phyloP scores from a whole-genome alignment of 1,140 invertebrate genomes.

The Trichonephila clavipes region DNA sequence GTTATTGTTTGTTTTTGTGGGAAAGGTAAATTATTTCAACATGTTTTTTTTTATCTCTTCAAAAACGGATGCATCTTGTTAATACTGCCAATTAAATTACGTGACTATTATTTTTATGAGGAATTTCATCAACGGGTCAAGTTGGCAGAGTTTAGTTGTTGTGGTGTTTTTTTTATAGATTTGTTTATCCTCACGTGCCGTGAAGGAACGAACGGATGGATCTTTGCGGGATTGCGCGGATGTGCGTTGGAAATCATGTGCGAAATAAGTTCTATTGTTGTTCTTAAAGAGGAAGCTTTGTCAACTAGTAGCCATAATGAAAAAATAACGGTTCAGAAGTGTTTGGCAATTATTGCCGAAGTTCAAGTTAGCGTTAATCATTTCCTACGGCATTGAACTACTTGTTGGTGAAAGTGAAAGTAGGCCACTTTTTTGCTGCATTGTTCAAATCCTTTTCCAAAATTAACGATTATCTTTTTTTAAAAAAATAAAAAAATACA shows the following conservation, averaged over 20 bases:
- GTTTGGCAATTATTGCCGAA: neutral
- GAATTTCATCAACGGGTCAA: slow-evolving; percentile 21
- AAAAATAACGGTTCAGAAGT: neutral
- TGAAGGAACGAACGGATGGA: neutral
- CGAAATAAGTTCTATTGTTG: slow-evolving; percentile 25
- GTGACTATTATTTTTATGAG: slow-evolving; percentile 24
- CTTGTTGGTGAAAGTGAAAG: neutral
- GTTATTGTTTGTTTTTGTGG: slow-evolving; percentile 41
- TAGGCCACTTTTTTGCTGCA: neutral
- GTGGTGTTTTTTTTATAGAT: neutral
- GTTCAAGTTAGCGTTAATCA: slow-evolving; percentile 51
- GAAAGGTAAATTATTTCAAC: slow-evolving; percentile 3
- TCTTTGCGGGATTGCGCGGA: neutral
- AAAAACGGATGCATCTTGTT: slow-evolving; percentile 6
- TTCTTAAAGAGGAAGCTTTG: slow-evolving; percentile 15
- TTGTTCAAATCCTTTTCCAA: neutral
- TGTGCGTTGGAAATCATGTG: neutral
- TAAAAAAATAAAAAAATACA: too few species aligned
- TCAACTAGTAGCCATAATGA: neutral
- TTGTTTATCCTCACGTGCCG: slow-evolving; percentile 36
- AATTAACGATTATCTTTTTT: too few species aligned
- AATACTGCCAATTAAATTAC: slow-evolving; percentile 40
- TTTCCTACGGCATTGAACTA: slow-evolving; percentile 39
- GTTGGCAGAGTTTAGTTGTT: neutral
- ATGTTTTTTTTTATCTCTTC: slow-evolving; percentile 9